Conservation (phyloP, 2,113 vertebrate genomes). For the Caranx melampygus region DNA sequence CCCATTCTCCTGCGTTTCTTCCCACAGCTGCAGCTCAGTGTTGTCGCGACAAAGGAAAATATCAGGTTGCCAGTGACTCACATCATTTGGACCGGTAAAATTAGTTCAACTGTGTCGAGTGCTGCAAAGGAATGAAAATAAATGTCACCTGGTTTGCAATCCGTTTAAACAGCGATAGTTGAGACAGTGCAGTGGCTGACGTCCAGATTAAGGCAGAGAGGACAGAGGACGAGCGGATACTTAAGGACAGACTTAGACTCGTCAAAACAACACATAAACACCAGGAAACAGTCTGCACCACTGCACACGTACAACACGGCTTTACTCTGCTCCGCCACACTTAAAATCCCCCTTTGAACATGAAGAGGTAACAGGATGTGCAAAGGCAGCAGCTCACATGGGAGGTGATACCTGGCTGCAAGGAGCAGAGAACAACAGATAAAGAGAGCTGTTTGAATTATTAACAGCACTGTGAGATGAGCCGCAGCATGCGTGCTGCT, state of each 20-base stretch:
- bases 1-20: background rate
- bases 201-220: background rate
- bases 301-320: background rate
- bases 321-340: background rate
- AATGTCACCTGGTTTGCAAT: too few relatives aligned
- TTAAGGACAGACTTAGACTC: background rate
- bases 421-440: background rate
- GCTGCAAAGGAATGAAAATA: background rate
- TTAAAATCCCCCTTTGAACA: background rate
- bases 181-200: background rate
- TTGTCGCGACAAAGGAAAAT: too few relatives aligned
- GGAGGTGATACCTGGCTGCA: slow-evolving; percentile 9
- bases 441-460: slow-evolving; percentile 55
- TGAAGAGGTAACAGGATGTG: background rate
- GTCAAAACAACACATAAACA: background rate
- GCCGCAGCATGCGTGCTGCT: slow-evolving; percentile 8
- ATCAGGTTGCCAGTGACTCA: too few relatives aligned
- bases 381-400: slow-evolving; percentile 1
- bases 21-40: background rate
- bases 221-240: background rate
- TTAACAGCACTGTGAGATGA: slow-evolving; percentile 43
- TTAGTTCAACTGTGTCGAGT: background rate
- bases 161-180: background rate
- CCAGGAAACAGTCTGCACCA: background rate
- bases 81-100: background rate